These are phyloP conservation scores for Ophioderma brevispina DNA, from an alignment of 35 echinoderm and acorn worm species.

Conservation along the genomic window DNA sequence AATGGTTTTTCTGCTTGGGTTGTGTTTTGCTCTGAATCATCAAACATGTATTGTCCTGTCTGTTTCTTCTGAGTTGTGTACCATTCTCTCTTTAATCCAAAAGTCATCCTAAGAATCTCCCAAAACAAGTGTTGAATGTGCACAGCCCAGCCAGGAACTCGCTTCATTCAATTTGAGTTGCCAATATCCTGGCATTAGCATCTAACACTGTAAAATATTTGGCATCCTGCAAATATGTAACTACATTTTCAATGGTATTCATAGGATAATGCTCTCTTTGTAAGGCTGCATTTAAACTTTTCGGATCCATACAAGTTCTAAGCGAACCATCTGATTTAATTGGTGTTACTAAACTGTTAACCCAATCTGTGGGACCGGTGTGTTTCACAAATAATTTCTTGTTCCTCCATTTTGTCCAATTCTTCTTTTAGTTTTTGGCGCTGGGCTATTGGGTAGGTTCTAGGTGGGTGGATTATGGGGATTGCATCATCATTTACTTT, in stretches of 20 bases:
- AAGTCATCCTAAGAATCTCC: constrained; percentile 17
- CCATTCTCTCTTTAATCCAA: constrained; percentile 39
- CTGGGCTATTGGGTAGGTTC: constrained; percentile 24
- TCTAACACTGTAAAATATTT: constrained; percentile 46
- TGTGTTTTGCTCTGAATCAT: too few species aligned
- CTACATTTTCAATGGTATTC: constrained; percentile 44
- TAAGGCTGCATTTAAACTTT: constrained; percentile 15
- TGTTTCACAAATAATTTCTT: constrained; percentile 1
- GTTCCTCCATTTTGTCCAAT: constrained; percentile 22
- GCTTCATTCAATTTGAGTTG: constrained; percentile 40
- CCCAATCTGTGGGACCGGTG: constrained; percentile 12
- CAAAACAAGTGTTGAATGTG: constrained; percentile 44
- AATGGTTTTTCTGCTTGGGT: too few species aligned
- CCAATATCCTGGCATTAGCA: constrained; percentile 40
- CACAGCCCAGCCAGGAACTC: constrained; percentile 23
- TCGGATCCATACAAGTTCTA: constrained; percentile 22
- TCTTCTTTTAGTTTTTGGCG: too few species aligned
- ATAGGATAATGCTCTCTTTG: constrained; percentile 40
- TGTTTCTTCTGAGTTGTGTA: constrained; percentile 6
- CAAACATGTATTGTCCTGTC: too few species aligned
- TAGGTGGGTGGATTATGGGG: constrained; percentile 25
- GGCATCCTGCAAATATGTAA: constrained; percentile 20
- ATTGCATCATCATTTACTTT: constrained; percentile 22
- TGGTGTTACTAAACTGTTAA: constrained; percentile 8
- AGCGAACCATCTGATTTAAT: constrained; percentile 18